These are phyloP conservation scores for Coracopsis vasa DNA, from an alignment of 2,113 vertebrate genomes.

Conservation along the genomic window DNA sequence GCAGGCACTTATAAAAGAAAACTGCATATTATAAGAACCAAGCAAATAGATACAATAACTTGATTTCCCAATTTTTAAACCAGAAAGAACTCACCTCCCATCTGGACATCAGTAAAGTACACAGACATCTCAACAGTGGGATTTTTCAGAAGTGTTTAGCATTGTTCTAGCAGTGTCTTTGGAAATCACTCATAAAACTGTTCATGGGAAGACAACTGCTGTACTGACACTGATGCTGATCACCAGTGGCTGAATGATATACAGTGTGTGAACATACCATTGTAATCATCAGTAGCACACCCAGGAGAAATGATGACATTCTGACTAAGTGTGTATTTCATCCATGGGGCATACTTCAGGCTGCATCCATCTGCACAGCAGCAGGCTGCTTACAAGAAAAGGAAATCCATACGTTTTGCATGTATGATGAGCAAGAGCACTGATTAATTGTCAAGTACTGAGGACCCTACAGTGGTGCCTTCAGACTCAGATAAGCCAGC, in stretches of 20 bases:
- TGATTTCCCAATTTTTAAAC: neutral
- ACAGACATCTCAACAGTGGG: neutral
- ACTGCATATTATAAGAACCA: neutral
- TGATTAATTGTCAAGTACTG: neutral
- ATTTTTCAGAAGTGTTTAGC: neutral
- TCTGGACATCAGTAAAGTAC: neutral
- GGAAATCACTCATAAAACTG: neutral
- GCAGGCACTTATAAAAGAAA: neutral
- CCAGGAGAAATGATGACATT: neutral
- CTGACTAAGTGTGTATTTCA: neutral
- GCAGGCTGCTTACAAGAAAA: neutral
- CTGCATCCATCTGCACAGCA: neutral
- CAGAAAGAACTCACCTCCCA: neutral
- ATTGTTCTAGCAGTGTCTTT: neutral
- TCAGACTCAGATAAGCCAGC: neutral
- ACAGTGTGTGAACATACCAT: neutral
- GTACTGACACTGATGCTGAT: neutral
- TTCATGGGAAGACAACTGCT: neutral
- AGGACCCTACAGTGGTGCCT: neutral
- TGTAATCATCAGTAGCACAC: conserved; percentile 21
- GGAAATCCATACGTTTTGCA: neutral
- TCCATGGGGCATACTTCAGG: neutral
- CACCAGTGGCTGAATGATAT: conserved; percentile 8
- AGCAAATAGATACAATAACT: neutral
- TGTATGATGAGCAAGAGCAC: neutral